A percentile compares a stretch with the other conserved stretches of the same genome.
Evolutionary conservation across 1,140 invertebrate genomes (phyloP).

Genomic region (Cotesia typhae): DNA sequence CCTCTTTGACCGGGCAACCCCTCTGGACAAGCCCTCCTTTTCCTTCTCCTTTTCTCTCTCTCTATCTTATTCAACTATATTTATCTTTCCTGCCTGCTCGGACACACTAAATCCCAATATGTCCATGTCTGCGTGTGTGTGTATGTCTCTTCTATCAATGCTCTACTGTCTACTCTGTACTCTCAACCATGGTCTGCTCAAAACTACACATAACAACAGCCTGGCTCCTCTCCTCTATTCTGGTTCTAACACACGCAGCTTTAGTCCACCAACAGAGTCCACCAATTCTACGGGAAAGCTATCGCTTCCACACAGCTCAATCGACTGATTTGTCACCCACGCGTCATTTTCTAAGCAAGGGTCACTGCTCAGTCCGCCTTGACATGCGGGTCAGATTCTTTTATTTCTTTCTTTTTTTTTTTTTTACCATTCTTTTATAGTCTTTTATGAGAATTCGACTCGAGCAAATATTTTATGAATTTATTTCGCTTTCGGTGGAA

Average conservation of each 20-base stretch:
- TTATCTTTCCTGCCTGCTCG: slow-evolving; percentile 2
- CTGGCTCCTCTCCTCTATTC: slow-evolving; percentile 48
- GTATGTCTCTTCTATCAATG: no score
- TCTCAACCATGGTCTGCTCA: no score
- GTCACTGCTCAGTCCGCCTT: slow-evolving; percentile 1
- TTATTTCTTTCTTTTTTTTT: not conserved
- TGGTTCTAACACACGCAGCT: slow-evolving; percentile 6
- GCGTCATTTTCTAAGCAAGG: slow-evolving; percentile 59
- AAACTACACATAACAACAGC: slow-evolving; percentile 14
- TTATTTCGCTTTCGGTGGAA: no score
- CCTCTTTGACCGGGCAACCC: slow-evolving; percentile 37
- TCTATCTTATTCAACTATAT: slow-evolving; percentile 44
- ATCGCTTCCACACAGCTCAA: slow-evolving; percentile 54
- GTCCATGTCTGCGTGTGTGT: no score
- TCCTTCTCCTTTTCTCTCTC: slow-evolving; percentile 31
- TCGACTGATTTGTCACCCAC: slow-evolving; percentile 65
- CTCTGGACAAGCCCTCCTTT: slow-evolving; percentile 37
- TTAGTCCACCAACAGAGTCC: not conserved
- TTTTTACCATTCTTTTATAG: not conserved
- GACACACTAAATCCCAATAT: no score
- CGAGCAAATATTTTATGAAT: no score
- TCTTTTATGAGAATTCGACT: no score
- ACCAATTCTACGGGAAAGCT: slow-evolving; percentile 40
- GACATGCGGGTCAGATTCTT: not conserved
- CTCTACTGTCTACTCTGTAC: no score